Base-by-base conservation (phyloP, 2,888 invertebrate species). In the Ectemnius cavifrons region DNA sequence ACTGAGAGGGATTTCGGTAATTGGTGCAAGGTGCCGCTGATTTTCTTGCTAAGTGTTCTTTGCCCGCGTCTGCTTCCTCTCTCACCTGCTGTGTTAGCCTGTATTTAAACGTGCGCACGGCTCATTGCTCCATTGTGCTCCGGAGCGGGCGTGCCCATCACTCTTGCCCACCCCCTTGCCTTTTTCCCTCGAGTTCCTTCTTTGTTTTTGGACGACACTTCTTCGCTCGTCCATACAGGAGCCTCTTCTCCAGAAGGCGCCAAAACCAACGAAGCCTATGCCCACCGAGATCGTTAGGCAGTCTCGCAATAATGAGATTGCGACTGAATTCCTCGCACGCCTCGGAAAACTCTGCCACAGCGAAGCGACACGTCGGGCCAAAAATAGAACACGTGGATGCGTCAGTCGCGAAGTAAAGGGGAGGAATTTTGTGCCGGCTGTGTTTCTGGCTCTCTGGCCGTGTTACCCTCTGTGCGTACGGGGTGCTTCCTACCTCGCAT, bases 271-370 rank as follows among this genome's bases (percentile, higher is more conserved):
- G 23, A 23, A 2, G 23, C 23, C 23, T 23, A 23, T 23, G 23
- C 23, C 23, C 23, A 23, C 23, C 63, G 58, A 63, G 57, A 60
- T 81, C 73, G 73, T 82, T 81, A 77, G 56, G 67, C 59, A 80
- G 77, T 82, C 66, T 73, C 66, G 63, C 57, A 63, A 70, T 82
- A 81, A 80, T 72, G 77, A 72, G 67, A 61, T 14, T 56, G 52
- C 62, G 52, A 8, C 47, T 47, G 69, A 72, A 81, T 64, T 72
- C 67, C 73, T 77, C 67, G 27, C 23, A 27, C 58, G 65, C 69
- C 72, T n/a, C 20, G 4, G 49, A 20, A n/a, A 14, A 20, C 20
- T 45, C 37, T 47, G 59, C 23, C 3, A 23, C 23, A 23, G 23
- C 3, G 23, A 23, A 0, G 23, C 23, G 23, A 23, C 23, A 23